Base-by-base conservation (phyloP, 2,113 vertebrate species). In the Syrrhaptes paradoxus region DNA sequence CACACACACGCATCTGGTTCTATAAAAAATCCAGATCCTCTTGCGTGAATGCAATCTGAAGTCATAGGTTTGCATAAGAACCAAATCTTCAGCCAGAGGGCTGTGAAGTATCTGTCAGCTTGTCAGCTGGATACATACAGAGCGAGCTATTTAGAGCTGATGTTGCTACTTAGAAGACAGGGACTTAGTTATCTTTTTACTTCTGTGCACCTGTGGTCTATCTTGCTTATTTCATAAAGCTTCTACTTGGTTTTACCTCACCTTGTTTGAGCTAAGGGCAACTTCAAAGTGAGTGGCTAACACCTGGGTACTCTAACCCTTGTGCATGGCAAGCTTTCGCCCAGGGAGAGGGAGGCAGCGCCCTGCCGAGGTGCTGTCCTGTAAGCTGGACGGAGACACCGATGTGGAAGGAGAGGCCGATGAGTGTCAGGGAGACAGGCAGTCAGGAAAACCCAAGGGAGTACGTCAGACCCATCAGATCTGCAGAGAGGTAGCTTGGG, bases 101-200 rank as follows among this genome's bases (percentile, higher is more conserved):
- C 86, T 96, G 91, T 92, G 96, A 90, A 95, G 68, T 81, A 96
- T 95, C 83, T 95, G 91, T 96, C 92, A 97, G 63, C 88, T 96
- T 2, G 2, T 96, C 90, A 90, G 90, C 89, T 93, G 95, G 72
- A 89, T 95, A 62, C 72, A 66, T 55, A 74, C 20, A 84, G 76
- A 74, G 41, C 0, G 2, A 89, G 83, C 48, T 96, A 89, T 95
- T 95, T 95, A 92, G 83, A 93, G 93, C 76, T 89, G 68, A 72
- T 89, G 43, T 52, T 81, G 73, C 76, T 84, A 54, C 86, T 84
- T 31, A 38, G 83, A 86, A 90, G 79, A 74, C 32, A 88, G 54
- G 29, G 54, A 28, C 68, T 92, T 36, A 13, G 83, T 93, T 95
- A 67, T 86, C 80, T 74, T 86, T 74, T 74, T 55, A 48, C 48